A percentile compares a stretch with the other conserved stretches of the same genome.
phyloP scores from a whole-genome alignment of 2,888 invertebrate species.

The Arrhopalites spinosus region DNA sequence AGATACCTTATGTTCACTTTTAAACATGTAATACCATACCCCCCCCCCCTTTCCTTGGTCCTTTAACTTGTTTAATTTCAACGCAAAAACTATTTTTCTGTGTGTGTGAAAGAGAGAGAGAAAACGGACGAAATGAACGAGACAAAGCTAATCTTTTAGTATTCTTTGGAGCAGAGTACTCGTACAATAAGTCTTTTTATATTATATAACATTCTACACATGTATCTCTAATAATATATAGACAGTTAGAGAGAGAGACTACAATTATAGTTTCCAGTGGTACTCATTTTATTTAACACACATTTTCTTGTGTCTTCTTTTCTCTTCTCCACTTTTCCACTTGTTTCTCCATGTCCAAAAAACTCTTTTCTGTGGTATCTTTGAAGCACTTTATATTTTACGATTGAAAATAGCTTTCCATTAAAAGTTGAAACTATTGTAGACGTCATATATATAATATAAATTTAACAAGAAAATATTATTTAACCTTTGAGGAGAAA shows the following conservation, averaged over 20 bases:
- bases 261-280: background rate
- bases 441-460: background rate
- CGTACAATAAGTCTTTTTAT: too few species aligned
- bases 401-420: conserved; percentile 33
- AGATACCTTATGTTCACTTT: conserved; percentile 18
- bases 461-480: conserved; percentile 2
- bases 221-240: background rate
- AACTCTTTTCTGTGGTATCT: conserved; percentile 17
- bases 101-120: too few species aligned
- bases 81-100: conserved; percentile 22
- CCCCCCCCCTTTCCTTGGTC: background rate
- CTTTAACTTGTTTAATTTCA: conserved; percentile 28
- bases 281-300: background rate
- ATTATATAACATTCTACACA: too few species aligned
- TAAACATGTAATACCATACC: background rate
- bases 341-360: background rate
- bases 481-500: background rate
- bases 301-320: background rate
- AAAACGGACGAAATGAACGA: background rate
- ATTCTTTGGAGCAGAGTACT: too few species aligned
- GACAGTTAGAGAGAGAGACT: background rate
- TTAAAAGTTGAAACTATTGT: conserved; percentile 16
- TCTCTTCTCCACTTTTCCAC: background rate
- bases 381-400: conserved; percentile 27
- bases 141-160: conserved; percentile 19